phyloP scores from a whole-genome alignment of 2,113 vertebrate genomes.

The Tricholaema leucomelas region DNA sequence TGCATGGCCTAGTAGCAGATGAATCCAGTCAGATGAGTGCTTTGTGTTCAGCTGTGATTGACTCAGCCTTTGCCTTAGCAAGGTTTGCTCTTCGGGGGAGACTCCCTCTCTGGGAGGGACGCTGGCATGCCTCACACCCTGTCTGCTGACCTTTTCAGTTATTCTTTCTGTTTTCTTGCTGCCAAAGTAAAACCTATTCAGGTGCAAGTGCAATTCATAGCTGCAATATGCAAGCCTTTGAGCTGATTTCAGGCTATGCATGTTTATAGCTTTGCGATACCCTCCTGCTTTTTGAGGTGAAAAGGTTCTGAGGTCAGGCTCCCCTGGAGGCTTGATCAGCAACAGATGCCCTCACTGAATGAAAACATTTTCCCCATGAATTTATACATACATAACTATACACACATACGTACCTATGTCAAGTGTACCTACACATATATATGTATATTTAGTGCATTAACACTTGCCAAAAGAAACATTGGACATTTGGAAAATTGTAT shows the following conservation, averaged over 20 bases:
- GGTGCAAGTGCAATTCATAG: background rate
- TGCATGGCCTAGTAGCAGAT: slow-evolving; percentile 31
- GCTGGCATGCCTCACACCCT: background rate
- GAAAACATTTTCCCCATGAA: background rate
- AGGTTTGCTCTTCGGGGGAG: background rate
- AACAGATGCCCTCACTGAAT: slow-evolving; percentile 59
- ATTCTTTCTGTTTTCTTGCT: background rate
- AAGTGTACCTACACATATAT: too few species aligned
- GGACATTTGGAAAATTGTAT: slow-evolving; percentile 16
- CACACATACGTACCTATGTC: too few species aligned
- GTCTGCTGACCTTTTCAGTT: background rate
- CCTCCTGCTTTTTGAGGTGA: slow-evolving; percentile 19
- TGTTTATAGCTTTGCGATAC: slow-evolving; percentile 11
- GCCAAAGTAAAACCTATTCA: background rate
- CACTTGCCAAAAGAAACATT: slow-evolving; percentile 54
- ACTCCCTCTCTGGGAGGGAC: background rate
- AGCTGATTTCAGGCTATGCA: background rate
- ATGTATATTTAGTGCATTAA: background rate
- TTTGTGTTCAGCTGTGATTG: background rate
- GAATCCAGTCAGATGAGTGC: background rate
- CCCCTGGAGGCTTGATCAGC: slow-evolving; percentile 43
- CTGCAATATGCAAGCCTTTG: background rate
- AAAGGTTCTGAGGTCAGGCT: background rate
- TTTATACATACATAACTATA: background rate
- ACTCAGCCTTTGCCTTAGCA: background rate